Evolutionary conservation across 2,797 vertebrate species (phyloP), one percentile per base, ranked within the genome.

Genomic region (Cephalopachus bancanus): DNA sequence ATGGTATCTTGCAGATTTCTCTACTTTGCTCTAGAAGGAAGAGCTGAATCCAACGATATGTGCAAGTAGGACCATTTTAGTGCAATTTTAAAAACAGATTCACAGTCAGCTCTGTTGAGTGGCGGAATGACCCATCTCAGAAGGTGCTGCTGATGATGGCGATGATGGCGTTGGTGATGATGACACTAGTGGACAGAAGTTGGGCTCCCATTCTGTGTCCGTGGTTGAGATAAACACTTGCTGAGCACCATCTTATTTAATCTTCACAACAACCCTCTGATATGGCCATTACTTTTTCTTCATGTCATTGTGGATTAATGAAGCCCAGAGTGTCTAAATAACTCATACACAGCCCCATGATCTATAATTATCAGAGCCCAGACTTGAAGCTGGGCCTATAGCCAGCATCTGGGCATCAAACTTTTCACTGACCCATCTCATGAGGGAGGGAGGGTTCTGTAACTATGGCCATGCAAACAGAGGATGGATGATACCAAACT

Each of bases 331-430:
- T 76, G 37, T 20, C 51, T 10, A 24, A 44, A 22, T 8, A 6
- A 51, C 26, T 53, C 62, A 16, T 0, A n/a, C 5, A 3, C 0
- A 16, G 57, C 10, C 11, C 37, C 22, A 8, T 0, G 4, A 33
- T n/a, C 14, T 19, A 5, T 10, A 44, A 67, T 64, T 17, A 10
- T 37, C 67, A 28, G 37, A 16, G 14, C 20, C 44, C 55, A 78
- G 83, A 33, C 10, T 14, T 1, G 1, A 53, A 37, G 72, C 83
- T 55, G 51, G 57, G 51, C 10, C 64, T 24, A 5, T 10, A n/a
- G 28, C n/a, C 44, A 64, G 49, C 5, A 10, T 59, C 87, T 49
- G 2, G 10, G 20, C 4, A 11, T 20, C 37, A 51, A 44, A 24
- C 22, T 37, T 0, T 69, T 19, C 9, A 12, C 3, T 1, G 1